Evolutionary conservation across 2,113 vertebrate genomes (phyloP).

Genomic region (Peromyscus californicus): DNA sequence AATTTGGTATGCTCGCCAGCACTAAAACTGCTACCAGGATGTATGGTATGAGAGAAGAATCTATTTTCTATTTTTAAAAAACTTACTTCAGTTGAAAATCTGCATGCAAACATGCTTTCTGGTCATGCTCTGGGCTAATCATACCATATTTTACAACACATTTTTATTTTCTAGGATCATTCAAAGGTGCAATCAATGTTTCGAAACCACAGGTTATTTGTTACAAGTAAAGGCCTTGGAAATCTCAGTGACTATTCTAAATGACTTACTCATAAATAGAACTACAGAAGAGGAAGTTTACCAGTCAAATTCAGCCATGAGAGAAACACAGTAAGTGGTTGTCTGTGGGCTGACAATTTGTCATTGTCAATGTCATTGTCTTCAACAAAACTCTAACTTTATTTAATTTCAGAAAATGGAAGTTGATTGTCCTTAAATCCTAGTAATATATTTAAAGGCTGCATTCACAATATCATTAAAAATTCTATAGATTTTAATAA

Average conservation of each 20-base stretch:
- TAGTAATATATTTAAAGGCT: background rate
- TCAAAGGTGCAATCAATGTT: background rate
- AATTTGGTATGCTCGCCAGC: background rate
- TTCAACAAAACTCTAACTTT: background rate
- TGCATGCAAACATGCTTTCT: background rate
- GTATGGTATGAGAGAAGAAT: background rate
- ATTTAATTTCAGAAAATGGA: background rate
- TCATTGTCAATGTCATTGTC: background rate
- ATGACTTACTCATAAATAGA: conserved; percentile 52
- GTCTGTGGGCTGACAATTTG: background rate
- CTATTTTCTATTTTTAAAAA: background rate
- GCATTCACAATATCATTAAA: background rate
- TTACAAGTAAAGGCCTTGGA: conserved; percentile 41
- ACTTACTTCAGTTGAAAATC: conserved; percentile 6
- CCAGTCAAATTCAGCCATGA: background rate
- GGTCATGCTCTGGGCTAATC: background rate
- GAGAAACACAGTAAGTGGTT: background rate
- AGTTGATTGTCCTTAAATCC: background rate
- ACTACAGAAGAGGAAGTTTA: conserved; percentile 15
- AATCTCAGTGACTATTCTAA: background rate
- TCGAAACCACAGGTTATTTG: conserved; percentile 58
- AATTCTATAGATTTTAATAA: background rate
- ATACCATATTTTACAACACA: background rate
- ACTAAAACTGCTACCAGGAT: background rate
- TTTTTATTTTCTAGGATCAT: conserved; percentile 39